These are phyloP conservation scores for Alviniconcha marisindica DNA, from an alignment of 1,140 invertebrate species.

Conservation along the genomic window DNA sequence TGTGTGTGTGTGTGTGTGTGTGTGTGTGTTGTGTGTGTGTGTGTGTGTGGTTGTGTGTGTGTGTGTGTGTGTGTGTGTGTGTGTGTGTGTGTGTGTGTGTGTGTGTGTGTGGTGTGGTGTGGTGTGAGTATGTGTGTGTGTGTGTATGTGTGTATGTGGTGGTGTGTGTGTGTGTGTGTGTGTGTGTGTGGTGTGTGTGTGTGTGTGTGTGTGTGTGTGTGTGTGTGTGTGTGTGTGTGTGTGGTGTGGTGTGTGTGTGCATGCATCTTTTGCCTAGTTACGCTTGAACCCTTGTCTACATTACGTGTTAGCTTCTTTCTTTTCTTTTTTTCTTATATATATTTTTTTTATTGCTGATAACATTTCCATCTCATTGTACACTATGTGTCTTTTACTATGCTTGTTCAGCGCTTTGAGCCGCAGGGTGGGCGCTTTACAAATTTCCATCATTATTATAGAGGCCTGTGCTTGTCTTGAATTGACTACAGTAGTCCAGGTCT, in stretches of 20 bases:
- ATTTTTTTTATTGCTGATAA: not conserved
- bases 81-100: no score
- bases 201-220: slow-evolving; percentile 11
- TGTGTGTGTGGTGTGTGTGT: slow-evolving; percentile 15
- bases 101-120: not conserved
- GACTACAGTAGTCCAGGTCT: not conserved
- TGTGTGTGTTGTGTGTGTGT: no score
- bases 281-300: not conserved
- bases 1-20: no score
- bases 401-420: not conserved
- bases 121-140: not conserved
- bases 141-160: no score
- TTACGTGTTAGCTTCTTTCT: not conserved
- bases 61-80: no score
- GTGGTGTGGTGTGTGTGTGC: not conserved
- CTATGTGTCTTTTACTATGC: not conserved
- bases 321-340: not conserved
- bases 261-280: not conserved
- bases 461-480: not conserved
- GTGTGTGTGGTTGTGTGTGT: no score
- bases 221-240: not conserved
- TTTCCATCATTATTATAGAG: not conserved
- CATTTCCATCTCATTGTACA: not conserved
- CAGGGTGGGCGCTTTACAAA: not conserved
- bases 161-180: not conserved